Evolutionary conservation across 2,113 vertebrate species (phyloP).

Genomic region (Rhinoderma darwinii): DNA sequence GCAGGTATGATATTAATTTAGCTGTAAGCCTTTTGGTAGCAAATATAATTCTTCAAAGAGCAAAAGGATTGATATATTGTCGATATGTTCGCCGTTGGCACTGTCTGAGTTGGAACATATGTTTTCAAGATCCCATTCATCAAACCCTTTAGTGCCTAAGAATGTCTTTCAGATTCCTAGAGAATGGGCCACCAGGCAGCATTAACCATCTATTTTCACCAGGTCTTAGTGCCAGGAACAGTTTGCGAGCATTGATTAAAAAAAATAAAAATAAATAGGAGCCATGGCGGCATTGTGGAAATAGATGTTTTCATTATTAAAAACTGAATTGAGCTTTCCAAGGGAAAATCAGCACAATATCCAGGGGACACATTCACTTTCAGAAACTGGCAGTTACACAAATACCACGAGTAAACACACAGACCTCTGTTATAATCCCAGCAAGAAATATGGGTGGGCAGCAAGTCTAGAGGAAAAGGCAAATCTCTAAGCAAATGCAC

Average conservation of each 20-base stretch:
- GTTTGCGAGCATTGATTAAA: constrained; percentile 27
- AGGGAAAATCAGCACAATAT: constrained; percentile 22
- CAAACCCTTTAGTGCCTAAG: constrained; percentile 53
- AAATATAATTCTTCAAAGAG: constrained; percentile 32
- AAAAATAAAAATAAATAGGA: not conserved
- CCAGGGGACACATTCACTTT: constrained; percentile 29
- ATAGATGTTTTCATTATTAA: constrained; percentile 47
- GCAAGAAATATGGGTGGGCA: constrained; percentile 42
- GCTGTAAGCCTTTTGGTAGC: not conserved
- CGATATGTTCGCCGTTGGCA: constrained; percentile 19
- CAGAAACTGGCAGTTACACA: constrained; percentile 44
- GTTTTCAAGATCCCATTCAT: constrained; percentile 51
- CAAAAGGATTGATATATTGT: constrained; percentile 50
- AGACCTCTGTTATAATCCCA: constrained; percentile 14
- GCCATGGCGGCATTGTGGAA: constrained; percentile 34
- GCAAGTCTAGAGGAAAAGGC: constrained; percentile 3
- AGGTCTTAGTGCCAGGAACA: constrained; percentile 33
- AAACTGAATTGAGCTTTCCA: not conserved
- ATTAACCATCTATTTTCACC: constrained; percentile 42
- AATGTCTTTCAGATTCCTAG: constrained; percentile 22
- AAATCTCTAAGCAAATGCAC: not conserved
- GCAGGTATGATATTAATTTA: constrained; percentile 41
- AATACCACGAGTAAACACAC: constrained; percentile 38
- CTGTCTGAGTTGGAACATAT: constrained; percentile 47
- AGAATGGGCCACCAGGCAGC: constrained; percentile 53